phyloP scores from a whole-genome alignment of 2,113 vertebrate species.

The Solea senegalensis region DNA sequence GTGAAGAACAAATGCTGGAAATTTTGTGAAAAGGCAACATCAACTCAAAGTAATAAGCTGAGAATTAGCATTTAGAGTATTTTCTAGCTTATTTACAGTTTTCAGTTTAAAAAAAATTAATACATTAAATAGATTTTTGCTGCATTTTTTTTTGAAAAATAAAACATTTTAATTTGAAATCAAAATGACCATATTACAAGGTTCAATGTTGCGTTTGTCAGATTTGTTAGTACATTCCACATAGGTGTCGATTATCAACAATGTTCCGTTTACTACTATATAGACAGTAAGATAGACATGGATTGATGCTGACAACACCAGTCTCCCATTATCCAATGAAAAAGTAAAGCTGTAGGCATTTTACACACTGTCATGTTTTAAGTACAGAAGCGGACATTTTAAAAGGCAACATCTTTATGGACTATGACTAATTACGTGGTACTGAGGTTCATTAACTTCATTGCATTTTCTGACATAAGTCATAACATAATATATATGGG shows the following conservation, averaged over 20 bases:
- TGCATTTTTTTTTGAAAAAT: constrained; percentile 13
- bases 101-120: constrained; percentile 52
- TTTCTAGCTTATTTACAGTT: constrained; percentile 32
- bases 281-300: background rate
- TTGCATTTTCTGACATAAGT: background rate
- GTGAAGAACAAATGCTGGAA: too few relatives aligned
- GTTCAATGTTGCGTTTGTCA: background rate
- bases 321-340: background rate
- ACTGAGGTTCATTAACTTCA: too few relatives aligned
- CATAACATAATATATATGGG: background rate
- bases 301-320: background rate
- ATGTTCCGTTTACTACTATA: background rate
- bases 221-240: background rate
- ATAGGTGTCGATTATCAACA: background rate
- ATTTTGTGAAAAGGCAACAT: too few relatives aligned
- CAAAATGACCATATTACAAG: background rate
- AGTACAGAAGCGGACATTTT: background rate
- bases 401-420: background rate
- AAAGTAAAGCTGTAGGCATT: background rate
- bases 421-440: background rate
- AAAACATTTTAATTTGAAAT: constrained; percentile 1
- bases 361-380: background rate
- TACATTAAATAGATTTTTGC: constrained; percentile 20
- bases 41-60: too few relatives aligned
- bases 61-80: background rate